Evolutionary conservation across 2,888 invertebrate species (phyloP).

Genomic region (Litoditis marina): DNA sequence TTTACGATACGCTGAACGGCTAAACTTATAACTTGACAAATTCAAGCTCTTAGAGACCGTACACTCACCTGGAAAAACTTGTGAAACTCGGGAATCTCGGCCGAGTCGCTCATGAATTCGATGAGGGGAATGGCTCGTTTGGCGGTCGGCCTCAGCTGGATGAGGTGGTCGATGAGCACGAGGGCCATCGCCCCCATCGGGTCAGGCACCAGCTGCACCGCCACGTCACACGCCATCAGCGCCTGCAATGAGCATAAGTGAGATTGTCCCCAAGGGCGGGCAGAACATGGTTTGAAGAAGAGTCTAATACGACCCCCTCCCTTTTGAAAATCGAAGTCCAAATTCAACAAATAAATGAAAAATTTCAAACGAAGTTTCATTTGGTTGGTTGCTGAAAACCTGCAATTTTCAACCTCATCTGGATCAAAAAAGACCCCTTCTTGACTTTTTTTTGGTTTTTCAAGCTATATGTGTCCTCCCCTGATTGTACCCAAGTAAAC

Average conservation of each 20-base stretch:
- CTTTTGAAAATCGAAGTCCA: too few relatives aligned
- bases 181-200: conserved; percentile 22
- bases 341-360: too few relatives aligned
- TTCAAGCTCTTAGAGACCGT: too few relatives aligned
- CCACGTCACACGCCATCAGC: conserved; percentile 37
- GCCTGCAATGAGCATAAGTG: conserved; percentile 15
- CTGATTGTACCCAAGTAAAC: too few relatives aligned
- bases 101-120: conserved; percentile 41
- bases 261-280: too few relatives aligned
- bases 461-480: too few relatives aligned
- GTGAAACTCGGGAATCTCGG: conserved; percentile 32
- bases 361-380: too few relatives aligned
- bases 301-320: too few relatives aligned
- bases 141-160: conserved; percentile 3
- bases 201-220: conserved; percentile 37
- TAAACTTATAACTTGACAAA: too few relatives aligned
- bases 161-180: conserved; percentile 17
- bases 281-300: too few relatives aligned
- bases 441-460: background rate
- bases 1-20: too few relatives aligned
- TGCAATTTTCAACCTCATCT: background rate
- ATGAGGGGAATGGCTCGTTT: conserved; percentile 38
- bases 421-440: background rate
- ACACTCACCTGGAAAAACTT: conserved; percentile 34
- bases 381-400: background rate